Base-by-base conservation (phyloP, 2,113 vertebrate species). In the Cyanoderma ruficeps region DNA sequence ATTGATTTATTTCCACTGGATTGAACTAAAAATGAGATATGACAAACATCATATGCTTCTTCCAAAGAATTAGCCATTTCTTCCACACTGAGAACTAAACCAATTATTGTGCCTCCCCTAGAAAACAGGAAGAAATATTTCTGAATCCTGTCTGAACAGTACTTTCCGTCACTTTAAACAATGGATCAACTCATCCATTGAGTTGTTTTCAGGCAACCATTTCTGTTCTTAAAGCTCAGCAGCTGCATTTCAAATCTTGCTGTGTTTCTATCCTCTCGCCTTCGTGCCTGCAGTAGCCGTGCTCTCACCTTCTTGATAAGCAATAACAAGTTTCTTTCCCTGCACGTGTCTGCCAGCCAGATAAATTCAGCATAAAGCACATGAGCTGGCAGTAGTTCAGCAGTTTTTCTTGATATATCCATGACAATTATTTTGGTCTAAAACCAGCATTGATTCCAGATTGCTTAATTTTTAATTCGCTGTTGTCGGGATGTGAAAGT, bases 1-100 rank as follows among this genome's bases (percentile, higher is more conserved):
- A 92, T 76, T 89, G 16, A 92, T 97, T 95, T 88, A 80, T 87
- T 96, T 94, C 50, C n/a, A 50, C 76, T 79, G 25, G 24, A 80
- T 77, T 79, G 44, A 82, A 41, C 78, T 94, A 90, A 91, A 95
- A 94, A 96, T 90, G 59, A 88, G 69, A 83, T 87, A 74, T 2
- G 10, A 71, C 60, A 49, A 88, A 84, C 42, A 93, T 75, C 23
- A 37, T 59, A 44, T 30, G 5, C 27, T 86, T 90, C 39, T 86
- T 94, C 81, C 75, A 92, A 90, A 90, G 88, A 82, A 76, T 82
- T 65, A 77, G 24, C n/a, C 83, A 71, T 82, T 92, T 55, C 33
- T 96, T 93, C 84, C 83, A 88, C 87, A 84, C 50, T 60, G n/a
- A 79, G 33, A 69, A 74, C 28, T 88, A 46, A 83, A 25, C 33